These are phyloP conservation scores for Gymnopithys bicolor DNA, from an alignment of 2,797 vertebrate genomes.

Conservation along the genomic window DNA sequence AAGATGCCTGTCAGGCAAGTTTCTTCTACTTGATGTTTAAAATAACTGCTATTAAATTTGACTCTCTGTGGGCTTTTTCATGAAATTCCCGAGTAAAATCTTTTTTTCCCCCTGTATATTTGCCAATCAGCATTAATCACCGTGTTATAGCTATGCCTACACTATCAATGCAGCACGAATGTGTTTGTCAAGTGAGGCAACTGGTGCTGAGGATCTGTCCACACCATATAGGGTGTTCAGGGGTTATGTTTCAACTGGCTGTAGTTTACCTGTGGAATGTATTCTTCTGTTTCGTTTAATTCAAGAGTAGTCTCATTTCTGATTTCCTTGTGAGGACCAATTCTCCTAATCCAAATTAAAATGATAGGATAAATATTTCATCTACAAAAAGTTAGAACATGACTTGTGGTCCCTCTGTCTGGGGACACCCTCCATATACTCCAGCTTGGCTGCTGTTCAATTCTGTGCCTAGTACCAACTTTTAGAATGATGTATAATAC, in stretches of 20 bases:
- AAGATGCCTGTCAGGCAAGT: conserved; percentile 11
- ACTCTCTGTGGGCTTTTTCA: background rate
- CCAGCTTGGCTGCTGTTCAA: background rate
- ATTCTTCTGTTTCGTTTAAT: background rate
- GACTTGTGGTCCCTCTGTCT: background rate
- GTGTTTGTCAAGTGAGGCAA: background rate
- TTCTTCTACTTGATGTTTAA: background rate
- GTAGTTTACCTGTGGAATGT: background rate
- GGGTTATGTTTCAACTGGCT: background rate
- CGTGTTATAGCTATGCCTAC: background rate
- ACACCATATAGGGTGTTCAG: accelerated
- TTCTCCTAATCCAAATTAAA: background rate
- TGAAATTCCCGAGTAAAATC: background rate
- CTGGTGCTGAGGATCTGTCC: background rate
- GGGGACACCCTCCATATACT: background rate
- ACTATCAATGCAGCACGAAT: background rate
- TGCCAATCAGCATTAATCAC: background rate
- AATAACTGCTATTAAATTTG: conserved; percentile 1
- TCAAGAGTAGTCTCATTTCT: background rate
- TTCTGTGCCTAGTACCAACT: background rate
- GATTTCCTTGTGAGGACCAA: background rate
- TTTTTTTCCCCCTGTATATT: background rate
- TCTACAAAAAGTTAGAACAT: background rate
- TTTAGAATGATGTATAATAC: background rate
- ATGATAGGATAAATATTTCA: background rate